Evolutionary conservation across 2,797 vertebrate genomes (phyloP).

Genomic region (Cuniculus paca): DNA sequence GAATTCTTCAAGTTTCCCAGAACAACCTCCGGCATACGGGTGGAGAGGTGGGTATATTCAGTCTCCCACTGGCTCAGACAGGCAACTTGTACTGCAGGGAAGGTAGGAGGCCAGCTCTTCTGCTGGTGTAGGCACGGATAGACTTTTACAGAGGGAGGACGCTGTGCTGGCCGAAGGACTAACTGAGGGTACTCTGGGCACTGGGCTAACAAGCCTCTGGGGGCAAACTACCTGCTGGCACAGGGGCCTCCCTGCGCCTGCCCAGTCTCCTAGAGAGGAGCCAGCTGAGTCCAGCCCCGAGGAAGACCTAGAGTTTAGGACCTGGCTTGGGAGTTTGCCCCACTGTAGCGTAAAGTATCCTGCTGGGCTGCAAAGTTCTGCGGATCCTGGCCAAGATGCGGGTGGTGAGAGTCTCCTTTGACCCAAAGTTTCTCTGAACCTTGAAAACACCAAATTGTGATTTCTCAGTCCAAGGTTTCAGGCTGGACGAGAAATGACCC

Average conservation of each 20-base stretch:
- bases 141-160: background rate
- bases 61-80: background rate
- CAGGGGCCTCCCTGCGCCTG: background rate
- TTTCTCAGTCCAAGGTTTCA: background rate
- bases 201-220: background rate
- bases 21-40: background rate
- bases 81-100: no score
- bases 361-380: background rate
- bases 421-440: background rate
- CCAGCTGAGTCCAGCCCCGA: background rate
- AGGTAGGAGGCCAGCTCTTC: background rate
- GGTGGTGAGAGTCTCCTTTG: background rate
- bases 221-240: background rate
- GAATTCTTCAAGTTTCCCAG: background rate
- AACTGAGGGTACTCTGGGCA: background rate
- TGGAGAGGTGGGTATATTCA: background rate
- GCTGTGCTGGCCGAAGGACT: background rate
- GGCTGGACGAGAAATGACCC: background rate
- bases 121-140: accelerated
- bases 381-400: background rate
- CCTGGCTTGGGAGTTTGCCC: background rate
- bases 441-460: background rate
- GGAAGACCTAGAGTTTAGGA: background rate
- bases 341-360: background rate
- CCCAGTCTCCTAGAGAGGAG: background rate